Conservation (phyloP, 2,888 invertebrate genomes). For the Hesperia comma region DNA sequence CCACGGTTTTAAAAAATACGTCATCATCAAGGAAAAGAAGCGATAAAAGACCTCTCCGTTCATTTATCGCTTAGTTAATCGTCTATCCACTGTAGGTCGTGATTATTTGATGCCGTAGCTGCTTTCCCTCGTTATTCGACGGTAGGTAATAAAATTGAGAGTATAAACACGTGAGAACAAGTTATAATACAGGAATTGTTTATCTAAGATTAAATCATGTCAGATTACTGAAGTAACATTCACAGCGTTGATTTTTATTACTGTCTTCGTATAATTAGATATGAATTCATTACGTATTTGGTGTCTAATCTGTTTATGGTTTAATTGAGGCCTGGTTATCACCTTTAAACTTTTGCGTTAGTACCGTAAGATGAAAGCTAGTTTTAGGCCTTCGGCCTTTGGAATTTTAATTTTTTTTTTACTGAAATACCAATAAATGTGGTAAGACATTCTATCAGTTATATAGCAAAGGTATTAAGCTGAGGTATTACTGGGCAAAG, state of each 20-base stretch:
- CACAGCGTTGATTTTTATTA: constrained; percentile 5
- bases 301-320: not conserved
- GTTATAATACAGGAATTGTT: constrained; percentile 5
- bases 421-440: too few relatives aligned
- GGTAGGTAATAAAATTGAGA: constrained; percentile 32
- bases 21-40: too few relatives aligned
- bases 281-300: constrained; percentile 1
- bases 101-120: not conserved
- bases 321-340: not conserved
- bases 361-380: too few relatives aligned
- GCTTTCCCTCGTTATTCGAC: constrained; percentile 11
- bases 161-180: constrained; percentile 21
- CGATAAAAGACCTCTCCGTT: too few relatives aligned
- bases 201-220: constrained; percentile 20
- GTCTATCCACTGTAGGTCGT: not conserved
- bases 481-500: too few relatives aligned
- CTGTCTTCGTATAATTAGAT: not conserved
- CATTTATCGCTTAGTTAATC: not conserved
- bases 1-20: too few relatives aligned
- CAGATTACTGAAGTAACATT: constrained; percentile 12
- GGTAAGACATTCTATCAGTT: too few relatives aligned
- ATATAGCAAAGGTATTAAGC: too few relatives aligned
- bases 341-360: not conserved
- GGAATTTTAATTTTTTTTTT: too few relatives aligned
- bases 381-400: too few relatives aligned